phyloP scores from a whole-genome alignment of 2,888 invertebrate genomes.

The Poecilobothrus nobilitatus region DNA sequence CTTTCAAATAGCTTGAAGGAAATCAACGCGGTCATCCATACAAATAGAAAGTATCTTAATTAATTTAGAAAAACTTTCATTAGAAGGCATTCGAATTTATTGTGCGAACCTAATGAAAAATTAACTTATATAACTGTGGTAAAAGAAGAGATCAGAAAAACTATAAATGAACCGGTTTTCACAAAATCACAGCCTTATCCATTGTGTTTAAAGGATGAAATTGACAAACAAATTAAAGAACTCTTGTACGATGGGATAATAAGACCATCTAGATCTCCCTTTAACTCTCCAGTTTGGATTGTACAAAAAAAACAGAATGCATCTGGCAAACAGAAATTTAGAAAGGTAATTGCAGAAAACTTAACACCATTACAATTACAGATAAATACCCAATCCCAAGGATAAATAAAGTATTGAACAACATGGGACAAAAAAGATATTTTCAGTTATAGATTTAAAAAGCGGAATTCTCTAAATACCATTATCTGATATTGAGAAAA shows the following conservation, averaged over 20 bases:
- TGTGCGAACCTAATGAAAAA: too few relatives aligned
- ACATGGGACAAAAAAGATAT: slow-evolving; percentile 13
- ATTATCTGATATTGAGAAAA: slow-evolving; percentile 12
- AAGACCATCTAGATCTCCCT: background rate
- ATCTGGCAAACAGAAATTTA: background rate
- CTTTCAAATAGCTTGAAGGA: too few relatives aligned
- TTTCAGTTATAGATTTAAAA: slow-evolving; percentile 11
- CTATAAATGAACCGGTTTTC: background rate
- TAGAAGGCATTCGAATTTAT: too few relatives aligned
- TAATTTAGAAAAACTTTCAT: too few relatives aligned
- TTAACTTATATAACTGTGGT: too few relatives aligned
- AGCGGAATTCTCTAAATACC: slow-evolving; percentile 14
- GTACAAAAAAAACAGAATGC: background rate
- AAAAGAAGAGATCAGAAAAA: too few relatives aligned
- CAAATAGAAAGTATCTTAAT: too few relatives aligned
- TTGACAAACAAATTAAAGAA: background rate
- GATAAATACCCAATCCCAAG: slow-evolving; percentile 13
- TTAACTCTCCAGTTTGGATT: background rate
- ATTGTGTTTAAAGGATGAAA: background rate
- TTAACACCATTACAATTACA: slow-evolving; percentile 6
- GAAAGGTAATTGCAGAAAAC: background rate
- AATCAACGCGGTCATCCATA: too few relatives aligned
- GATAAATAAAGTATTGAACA: slow-evolving; percentile 12
- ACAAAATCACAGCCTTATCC: background rate
- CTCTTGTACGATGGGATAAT: background rate